phyloP scores from a whole-genome alignment of 1,140 invertebrate genomes.

The Zaprionus vittiger region DNA sequence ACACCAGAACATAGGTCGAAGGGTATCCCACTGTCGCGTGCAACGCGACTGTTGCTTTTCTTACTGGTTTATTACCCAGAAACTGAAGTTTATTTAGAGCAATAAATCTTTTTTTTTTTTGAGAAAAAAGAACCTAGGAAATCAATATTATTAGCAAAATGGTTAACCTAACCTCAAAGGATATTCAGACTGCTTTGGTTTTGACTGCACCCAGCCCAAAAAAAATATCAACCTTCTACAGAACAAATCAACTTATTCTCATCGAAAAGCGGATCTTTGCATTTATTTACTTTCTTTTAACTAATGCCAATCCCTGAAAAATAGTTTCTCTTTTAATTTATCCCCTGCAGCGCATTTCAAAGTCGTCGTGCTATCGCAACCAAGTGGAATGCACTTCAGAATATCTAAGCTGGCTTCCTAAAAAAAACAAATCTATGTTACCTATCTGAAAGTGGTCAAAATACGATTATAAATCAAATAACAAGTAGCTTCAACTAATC shows the following conservation, averaged over 20 bases:
- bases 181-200: background rate
- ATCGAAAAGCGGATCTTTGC: background rate
- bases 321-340: background rate
- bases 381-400: background rate
- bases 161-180: background rate
- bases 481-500: constrained; percentile 27
- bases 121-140: no score
- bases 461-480: constrained; percentile 46
- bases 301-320: background rate
- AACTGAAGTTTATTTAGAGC: background rate
- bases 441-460: constrained; percentile 18
- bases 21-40: no score
- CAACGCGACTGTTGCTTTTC: no score
- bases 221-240: background rate
- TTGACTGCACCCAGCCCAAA: no score
- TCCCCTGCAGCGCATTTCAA: constrained; percentile 6
- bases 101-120: background rate
- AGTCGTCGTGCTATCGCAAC: background rate
- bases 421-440: constrained; percentile 16
- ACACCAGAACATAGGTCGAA: no score
- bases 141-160: background rate
- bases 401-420: background rate
- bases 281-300: no score
- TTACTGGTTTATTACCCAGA: background rate
- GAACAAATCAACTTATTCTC: background rate